Base-by-base conservation (phyloP, 1,140 invertebrate species). In the Pectinophora gossypiella region DNA sequence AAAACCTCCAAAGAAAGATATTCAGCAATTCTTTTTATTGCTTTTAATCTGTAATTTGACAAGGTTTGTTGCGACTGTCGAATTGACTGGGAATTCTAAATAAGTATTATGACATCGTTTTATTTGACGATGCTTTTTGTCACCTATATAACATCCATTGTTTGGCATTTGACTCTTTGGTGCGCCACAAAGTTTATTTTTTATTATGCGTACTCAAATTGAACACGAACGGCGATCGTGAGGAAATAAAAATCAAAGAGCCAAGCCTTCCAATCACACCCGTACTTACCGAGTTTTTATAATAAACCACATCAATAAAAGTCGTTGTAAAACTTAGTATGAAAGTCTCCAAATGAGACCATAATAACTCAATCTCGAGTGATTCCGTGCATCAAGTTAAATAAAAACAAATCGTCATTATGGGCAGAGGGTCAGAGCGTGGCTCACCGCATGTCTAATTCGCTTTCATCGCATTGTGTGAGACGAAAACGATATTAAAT, bases 401-500 rank as follows among this genome's bases (percentile, higher is more conserved):
- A 16, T 40, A 40, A 40, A 32, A 16, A 40, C 36, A 40, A 40
- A 40, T 38, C 35, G 15, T 16, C 3, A 15, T 40, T 15, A 40
- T 40, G 15, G 16, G n/a, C 16, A 16, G 35, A 43, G 21, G 46
- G 46, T 54, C 32, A 48, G 46, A 54, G 27, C 46, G 22, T 35
- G 36, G 45, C 53, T 45, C 27, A 64, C 61, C 53, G 44, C 51
- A 56, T 48, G 42, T 47, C 52, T 12, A 27, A 59, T 53, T 63
- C 35, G 51, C 57, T 63, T 63, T 63, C 56, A 38, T 48, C 47
- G 23, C 23, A 27, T 27, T 6, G 12, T 27, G 5, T 12, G 12
- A 27, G 12, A 6, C 23, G 23, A 27, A 27, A 6, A 27, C 23
- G 12, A 27, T 27, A 27, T 12, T 27, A 27, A 27, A 12, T 12